phyloP scores from a whole-genome alignment of 2,797 vertebrate genomes.

The Taeniopygia guttata region DNA sequence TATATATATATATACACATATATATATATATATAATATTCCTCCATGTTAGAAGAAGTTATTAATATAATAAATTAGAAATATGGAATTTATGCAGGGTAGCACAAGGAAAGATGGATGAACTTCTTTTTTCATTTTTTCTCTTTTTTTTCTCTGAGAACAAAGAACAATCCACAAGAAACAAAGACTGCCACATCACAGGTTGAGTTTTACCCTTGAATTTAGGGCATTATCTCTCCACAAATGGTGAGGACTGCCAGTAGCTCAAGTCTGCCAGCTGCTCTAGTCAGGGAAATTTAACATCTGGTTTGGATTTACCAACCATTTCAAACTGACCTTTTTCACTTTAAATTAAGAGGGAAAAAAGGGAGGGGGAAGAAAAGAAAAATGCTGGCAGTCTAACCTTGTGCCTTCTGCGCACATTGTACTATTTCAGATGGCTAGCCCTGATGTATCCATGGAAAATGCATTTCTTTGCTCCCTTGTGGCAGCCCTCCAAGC shows the following conservation, averaged over 20 bases:
- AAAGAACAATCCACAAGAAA: background rate
- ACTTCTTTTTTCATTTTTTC: rapidly evolving
- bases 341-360: background rate
- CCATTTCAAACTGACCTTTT: slow-evolving; percentile 1
- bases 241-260: background rate
- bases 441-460: background rate
- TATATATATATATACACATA: no score
- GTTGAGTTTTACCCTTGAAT: background rate
- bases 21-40: background rate
- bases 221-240: background rate
- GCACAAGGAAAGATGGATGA: background rate
- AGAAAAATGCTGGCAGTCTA: background rate
- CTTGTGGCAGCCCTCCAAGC: background rate
- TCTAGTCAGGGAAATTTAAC: background rate
- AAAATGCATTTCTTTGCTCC: background rate
- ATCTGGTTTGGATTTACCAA: background rate
- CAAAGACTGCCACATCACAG: background rate
- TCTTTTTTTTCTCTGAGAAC: background rate
- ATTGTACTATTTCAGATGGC: background rate
- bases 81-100: background rate
- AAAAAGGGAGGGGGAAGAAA: background rate
- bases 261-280: background rate
- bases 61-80: background rate
- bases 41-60: background rate
- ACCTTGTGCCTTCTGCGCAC: background rate